These are phyloP conservation scores for Drosophila merina DNA, from an alignment of 2,888 invertebrate species.

Conservation along the genomic window DNA sequence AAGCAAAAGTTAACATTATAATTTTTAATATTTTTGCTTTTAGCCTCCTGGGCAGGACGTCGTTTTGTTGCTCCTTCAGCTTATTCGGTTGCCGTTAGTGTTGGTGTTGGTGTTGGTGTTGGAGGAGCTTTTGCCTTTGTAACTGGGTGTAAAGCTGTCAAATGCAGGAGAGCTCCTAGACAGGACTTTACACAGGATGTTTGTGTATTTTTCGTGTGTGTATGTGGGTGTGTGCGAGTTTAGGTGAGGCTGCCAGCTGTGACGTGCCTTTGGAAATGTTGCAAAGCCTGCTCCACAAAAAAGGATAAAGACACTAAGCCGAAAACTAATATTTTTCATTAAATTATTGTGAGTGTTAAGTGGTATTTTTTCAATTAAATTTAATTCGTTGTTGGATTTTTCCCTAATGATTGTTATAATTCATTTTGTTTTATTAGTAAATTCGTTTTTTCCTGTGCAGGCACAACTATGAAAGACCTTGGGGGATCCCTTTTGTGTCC, in stretches of 20 bases:
- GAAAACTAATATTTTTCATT: background rate
- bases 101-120: constrained; percentile 12
- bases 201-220: constrained; percentile 11
- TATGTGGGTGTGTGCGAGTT: constrained; percentile 40
- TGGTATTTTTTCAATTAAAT: no score
- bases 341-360: no score
- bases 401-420: background rate
- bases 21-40: constrained; percentile 75
- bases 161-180: constrained; percentile 66
- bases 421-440: background rate
- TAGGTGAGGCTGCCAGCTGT: constrained; percentile 68
- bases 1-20: constrained; percentile 76
- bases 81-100: constrained; percentile 10
- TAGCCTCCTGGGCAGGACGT: constrained; percentile 47
- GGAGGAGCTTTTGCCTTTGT: constrained; percentile 38
- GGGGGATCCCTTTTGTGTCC: constrained; percentile 22
- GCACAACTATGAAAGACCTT: constrained; percentile 24
- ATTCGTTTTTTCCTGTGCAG: constrained; percentile 2
- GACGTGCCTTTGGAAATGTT: constrained; percentile 69
- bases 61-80: constrained; percentile 14
- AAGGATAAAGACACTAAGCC: constrained; percentile 22
- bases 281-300: constrained; percentile 52
- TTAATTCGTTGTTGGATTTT: no score
- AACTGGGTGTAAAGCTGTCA: constrained; percentile 74
- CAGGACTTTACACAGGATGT: constrained; percentile 43